Conservation (phyloP, 2,113 vertebrate genomes). For the Daboia siamensis region DNA sequence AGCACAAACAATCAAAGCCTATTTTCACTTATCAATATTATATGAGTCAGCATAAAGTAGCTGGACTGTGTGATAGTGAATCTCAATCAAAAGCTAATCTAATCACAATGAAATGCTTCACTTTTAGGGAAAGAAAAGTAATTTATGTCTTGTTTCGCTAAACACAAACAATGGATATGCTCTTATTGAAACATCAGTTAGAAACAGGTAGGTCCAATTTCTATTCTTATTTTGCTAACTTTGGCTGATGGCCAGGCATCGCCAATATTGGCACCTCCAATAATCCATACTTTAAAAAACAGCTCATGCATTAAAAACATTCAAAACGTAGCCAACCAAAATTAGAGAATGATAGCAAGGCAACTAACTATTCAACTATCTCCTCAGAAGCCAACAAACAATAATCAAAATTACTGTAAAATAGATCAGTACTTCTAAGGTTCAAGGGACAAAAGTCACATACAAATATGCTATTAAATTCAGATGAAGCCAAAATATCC, state of each 20-base stretch:
- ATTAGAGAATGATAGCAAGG: constrained; percentile 47
- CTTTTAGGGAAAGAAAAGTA: background rate
- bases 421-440: background rate
- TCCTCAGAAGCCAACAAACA: constrained; percentile 38
- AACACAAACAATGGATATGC: background rate
- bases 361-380: constrained; percentile 50
- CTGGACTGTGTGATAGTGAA: background rate
- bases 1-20: background rate
- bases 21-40: background rate
- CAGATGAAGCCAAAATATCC: background rate
- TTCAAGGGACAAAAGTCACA: too few relatives aligned
- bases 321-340: constrained; percentile 1
- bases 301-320: constrained; percentile 44
- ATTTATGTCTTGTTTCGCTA: background rate
- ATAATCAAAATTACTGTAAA: constrained; percentile 19
- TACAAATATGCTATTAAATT: background rate
- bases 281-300: constrained; percentile 29
- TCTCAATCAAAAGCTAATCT: background rate
- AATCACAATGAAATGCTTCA: background rate
- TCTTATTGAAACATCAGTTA: background rate
- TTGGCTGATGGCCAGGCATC: background rate
- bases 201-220: too few relatives aligned
- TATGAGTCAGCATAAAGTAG: background rate
- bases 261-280: constrained; percentile 43
- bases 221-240: accelerated